These are phyloP conservation scores for Anthrax anthrax DNA, from an alignment of 2,888 invertebrate species.

Conservation along the genomic window DNA sequence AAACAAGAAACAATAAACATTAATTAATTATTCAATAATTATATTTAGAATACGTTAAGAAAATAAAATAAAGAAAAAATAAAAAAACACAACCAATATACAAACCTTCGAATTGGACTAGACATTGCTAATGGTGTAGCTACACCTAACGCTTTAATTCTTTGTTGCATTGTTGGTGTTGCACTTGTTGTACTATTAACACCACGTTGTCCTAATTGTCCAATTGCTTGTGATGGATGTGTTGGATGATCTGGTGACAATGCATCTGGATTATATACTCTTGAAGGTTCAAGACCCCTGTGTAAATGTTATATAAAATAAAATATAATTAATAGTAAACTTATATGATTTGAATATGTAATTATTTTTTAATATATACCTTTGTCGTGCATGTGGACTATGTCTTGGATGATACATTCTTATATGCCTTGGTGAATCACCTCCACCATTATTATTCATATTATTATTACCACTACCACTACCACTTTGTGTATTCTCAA, in stretches of 20 bases:
- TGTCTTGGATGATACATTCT: slow-evolving; percentile 43
- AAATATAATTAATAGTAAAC: neutral
- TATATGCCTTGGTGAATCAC: slow-evolving; percentile 39
- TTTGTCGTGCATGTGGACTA: slow-evolving; percentile 67
- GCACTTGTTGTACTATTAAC: slow-evolving; percentile 34
- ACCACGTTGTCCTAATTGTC: slow-evolving; percentile 36
- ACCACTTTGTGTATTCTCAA: slow-evolving; percentile 24
- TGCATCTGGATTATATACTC: slow-evolving; percentile 45
- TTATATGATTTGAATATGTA: neutral
- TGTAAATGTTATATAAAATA: neutral
- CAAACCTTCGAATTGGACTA: slow-evolving; percentile 77
- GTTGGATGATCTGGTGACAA: slow-evolving; percentile 44
- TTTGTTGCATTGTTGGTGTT: slow-evolving; percentile 79
- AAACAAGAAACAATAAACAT: no score
- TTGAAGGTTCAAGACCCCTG: slow-evolving; percentile 48
- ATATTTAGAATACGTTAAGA: no score
- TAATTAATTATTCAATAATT: no score
- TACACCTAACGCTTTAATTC: slow-evolving; percentile 78
- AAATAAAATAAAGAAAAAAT: no score
- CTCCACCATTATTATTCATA: slow-evolving; percentile 21
- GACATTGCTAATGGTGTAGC: slow-evolving; percentile 77
- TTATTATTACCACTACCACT: slow-evolving; percentile 19
- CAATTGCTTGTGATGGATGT: slow-evolving; percentile 21
- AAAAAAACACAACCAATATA: neutral
- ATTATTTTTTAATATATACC: slow-evolving; percentile 29